phyloP scores from a whole-genome alignment of 2,888 invertebrate genomes.

The Lithophane ornitopus region DNA sequence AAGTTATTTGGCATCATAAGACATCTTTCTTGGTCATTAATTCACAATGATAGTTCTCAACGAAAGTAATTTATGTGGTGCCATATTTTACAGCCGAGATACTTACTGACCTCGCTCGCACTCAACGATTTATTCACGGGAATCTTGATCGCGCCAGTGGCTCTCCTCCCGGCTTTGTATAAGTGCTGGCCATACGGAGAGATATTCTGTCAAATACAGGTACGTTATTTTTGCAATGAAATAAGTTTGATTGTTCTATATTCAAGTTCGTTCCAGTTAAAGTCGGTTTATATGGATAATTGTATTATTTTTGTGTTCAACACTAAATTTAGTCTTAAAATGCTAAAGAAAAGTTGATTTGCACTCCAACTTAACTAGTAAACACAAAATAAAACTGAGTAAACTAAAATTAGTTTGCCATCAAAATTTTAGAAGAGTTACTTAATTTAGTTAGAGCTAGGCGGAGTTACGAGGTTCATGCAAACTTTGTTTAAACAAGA shows the following conservation, averaged over 20 bases:
- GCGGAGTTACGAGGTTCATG: constrained; percentile 77
- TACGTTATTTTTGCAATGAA: constrained; percentile 78
- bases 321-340: constrained; percentile 8
- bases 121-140: constrained; percentile 97
- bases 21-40: constrained; percentile 64
- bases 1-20: constrained; percentile 56
- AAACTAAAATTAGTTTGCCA: constrained; percentile 75
- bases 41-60: constrained; percentile 58
- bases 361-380: constrained; percentile 33
- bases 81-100: constrained; percentile 93
- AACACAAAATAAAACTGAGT: constrained; percentile 57
- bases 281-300: background rate
- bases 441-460: constrained; percentile 84
- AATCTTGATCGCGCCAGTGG: constrained; percentile 96
- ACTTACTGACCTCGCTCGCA: constrained; percentile 96
- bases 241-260: background rate
- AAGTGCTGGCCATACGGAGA: constrained; percentile 98
- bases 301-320: background rate
- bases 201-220: constrained; percentile 97
- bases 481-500: constrained; percentile 85
- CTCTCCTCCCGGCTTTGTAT: constrained; percentile 95
- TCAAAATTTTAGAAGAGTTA: constrained; percentile 81
- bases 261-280: background rate
- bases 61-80: constrained; percentile 56
- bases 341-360: background rate